These are phyloP conservation scores for Kobus ellipsiprymnus DNA, from an alignment of 2,113 vertebrate genomes.

Conservation along the genomic window DNA sequence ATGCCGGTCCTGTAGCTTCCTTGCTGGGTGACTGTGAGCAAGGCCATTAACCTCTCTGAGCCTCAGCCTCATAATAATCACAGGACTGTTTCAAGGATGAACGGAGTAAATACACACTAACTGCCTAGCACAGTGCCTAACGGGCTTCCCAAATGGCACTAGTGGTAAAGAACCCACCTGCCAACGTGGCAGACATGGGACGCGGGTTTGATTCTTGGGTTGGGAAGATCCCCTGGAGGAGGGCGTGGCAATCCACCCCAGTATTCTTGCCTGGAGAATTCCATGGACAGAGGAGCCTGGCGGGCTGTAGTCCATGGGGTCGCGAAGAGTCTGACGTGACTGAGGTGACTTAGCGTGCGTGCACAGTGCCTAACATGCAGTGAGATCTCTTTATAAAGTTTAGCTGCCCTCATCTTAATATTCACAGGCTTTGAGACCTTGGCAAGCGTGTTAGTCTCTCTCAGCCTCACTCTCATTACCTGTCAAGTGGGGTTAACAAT, in stretches of 20 bases:
- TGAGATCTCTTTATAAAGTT: not conserved
- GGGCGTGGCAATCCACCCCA: not conserved
- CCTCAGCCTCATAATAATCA: not conserved
- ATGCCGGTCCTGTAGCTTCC: not conserved
- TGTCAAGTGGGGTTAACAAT: not conserved
- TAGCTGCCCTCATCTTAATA: not conserved
- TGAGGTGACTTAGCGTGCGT: not conserved
- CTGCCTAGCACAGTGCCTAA: not conserved
- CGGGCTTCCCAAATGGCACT: not conserved
- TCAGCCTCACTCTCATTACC: not conserved
- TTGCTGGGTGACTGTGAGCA: not conserved
- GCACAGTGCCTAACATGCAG: rapidly evolving
- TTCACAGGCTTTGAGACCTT: not conserved
- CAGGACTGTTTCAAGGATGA: not conserved
- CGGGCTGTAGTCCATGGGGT: not conserved
- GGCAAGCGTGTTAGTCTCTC: not conserved
- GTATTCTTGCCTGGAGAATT: not conserved
- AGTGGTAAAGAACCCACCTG: not conserved
- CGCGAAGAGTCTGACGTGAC: not conserved
- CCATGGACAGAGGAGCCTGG: not conserved
- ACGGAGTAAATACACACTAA: not conserved
- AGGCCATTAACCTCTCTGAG: not conserved
- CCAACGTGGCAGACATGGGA: not conserved
- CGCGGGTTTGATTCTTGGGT: not conserved
- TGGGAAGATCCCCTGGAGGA: not conserved